Evolutionary conservation across 2,797 vertebrate species (phyloP), one percentile per base, ranked within the genome.

Genomic region (Periophthalmus magnuspinnatus): DNA sequence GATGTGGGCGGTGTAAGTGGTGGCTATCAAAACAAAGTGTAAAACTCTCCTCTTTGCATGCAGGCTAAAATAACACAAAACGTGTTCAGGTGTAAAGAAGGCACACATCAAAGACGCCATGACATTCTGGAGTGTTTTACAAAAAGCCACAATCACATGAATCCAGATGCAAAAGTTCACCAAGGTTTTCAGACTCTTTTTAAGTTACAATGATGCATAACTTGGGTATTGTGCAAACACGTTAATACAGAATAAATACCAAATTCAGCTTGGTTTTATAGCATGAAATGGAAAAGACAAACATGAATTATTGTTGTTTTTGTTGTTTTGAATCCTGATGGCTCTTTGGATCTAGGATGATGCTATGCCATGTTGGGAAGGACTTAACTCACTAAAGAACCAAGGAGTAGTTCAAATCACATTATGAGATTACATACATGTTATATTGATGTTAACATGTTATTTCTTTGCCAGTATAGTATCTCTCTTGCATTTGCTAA

Each of bases 1-100:
- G 87, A 91, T 90, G 79, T 84, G 71, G 86, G 85, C 65, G 72
- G 86, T 86, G 73, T 85, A 81, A 84, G 86, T 84, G 83, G 85
- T 66, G 81, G 50, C 75, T 86, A 89, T 85, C 67, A 86, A 84
- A 91, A 91, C 86, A 88, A 83, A 77, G 80, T 82, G 82, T 74
- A 88, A 76, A 80, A 88, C 85, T 81, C 80, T 77, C 76, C 72
- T 70, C 75, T 73, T 80, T 81, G 74, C 85, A 73, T 87, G 79
- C 86, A 75, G 80, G 79, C 74, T 82, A 83, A 85, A 74, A 87
- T 52, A 89, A 90, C 78, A 82, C 48, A 68, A 73, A 33, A 47
- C 61, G 77, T 78, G 82, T 78, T 64, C 84, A 90, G 80, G 87
- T 85, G 88, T 84, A 70, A 85, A 89, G 80, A 68, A 74, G 73